Evolutionary conservation across 2,797 vertebrate genomes (phyloP).

Genomic region (Pangasius larnaudii): DNA sequence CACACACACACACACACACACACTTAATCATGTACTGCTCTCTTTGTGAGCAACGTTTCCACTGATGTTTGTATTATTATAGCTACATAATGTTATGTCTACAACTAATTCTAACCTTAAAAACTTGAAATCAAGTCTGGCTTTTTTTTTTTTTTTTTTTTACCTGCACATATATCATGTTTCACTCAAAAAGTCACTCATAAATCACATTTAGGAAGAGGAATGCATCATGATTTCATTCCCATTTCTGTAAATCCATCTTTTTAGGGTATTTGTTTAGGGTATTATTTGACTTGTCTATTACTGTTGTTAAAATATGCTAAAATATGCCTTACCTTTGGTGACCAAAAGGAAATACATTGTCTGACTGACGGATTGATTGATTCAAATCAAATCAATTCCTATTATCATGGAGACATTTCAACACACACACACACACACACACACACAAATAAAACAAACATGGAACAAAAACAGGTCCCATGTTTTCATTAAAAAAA

Average conservation of each 20-base stretch:
- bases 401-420: background rate
- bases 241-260: background rate
- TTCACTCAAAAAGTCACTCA: background rate
- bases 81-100: background rate
- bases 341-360: background rate
- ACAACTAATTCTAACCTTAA: background rate
- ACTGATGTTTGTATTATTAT: background rate
- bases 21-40: background rate
- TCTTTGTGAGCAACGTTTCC: background rate
- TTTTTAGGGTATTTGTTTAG: background rate
- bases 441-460: background rate
- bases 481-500: constrained; percentile 23
- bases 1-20: constrained; percentile 34
- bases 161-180: background rate
- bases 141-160: too few species aligned
- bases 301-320: background rate
- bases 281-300: background rate
- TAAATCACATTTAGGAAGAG: background rate
- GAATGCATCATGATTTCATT: background rate
- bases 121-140: background rate
- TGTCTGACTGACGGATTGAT: background rate
- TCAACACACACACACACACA: constrained; percentile 29
- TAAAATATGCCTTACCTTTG: background rate
- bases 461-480: background rate
- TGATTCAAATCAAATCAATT: background rate